These are phyloP conservation scores for Melanaphis sacchari DNA, from an alignment of 1,140 invertebrate species.

Conservation along the genomic window DNA sequence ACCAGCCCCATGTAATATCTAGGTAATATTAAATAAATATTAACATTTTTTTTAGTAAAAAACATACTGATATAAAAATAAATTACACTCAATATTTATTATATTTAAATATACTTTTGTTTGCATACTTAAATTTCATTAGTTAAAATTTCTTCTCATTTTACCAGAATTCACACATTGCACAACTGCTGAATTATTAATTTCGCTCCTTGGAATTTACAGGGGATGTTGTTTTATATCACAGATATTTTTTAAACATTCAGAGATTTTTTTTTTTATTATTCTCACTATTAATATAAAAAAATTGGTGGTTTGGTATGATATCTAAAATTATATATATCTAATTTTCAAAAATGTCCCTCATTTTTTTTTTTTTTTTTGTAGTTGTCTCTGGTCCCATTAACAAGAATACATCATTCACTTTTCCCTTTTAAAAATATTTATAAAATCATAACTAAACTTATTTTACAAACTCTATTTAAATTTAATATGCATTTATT, in stretches of 20 bases:
- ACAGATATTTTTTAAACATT: no score
- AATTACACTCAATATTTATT: not conserved
- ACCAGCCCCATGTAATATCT: slow-evolving; percentile 46
- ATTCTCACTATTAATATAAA: no score
- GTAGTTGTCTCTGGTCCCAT: no score
- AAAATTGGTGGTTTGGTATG: no score
- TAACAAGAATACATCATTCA: not conserved
- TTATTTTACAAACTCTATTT: not conserved
- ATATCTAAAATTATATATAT: no score
- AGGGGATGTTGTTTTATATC: no score
- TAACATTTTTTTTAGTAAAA: not conserved
- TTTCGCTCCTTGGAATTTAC: no score
- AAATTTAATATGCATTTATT: not conserved
- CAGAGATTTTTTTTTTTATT: no score
- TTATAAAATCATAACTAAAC: not conserved
- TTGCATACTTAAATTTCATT: not conserved
- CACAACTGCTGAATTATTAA: not conserved
- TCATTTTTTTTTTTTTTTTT: no score
- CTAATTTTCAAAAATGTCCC: no score
- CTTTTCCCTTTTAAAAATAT: not conserved
- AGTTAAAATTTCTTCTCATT: not conserved
- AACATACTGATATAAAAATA: not conserved
- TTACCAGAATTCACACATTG: not conserved
- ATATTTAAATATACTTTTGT: not conserved
- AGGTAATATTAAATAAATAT: not conserved